Evolutionary conservation across 2,888 invertebrate genomes (phyloP).

Genomic region (Apomyelois bistriatella): DNA sequence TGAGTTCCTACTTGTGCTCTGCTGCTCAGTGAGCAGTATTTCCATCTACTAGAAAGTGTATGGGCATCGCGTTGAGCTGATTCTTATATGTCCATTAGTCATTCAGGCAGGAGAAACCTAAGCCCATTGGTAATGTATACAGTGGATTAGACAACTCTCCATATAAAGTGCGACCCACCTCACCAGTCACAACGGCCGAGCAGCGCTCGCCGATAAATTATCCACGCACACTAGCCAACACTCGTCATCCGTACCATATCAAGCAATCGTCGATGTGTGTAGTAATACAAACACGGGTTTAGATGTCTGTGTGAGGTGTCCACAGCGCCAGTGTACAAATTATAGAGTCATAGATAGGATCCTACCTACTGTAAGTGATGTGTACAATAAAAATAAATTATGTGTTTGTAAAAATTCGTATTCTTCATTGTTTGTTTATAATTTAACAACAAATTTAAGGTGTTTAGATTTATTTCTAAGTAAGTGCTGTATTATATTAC

Average conservation of each 20-base stretch:
- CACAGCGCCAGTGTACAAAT: conserved; percentile 27
- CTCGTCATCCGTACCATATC: conserved; percentile 27
- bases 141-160: conserved; percentile 68
- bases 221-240: conserved; percentile 45
- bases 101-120: conserved; percentile 73
- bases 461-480: too few species aligned
- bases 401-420: too few species aligned
- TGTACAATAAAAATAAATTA: too few species aligned
- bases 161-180: conserved; percentile 68
- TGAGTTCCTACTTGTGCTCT: too few species aligned
- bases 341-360: background rate
- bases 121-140: conserved; percentile 64
- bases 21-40: too few species aligned
- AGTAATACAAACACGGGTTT: conserved; percentile 30
- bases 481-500: too few species aligned
- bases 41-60: conserved; percentile 40
- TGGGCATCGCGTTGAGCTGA: conserved; percentile 50
- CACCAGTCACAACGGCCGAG: conserved; percentile 33
- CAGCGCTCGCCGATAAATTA: conserved; percentile 57
- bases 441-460: too few species aligned
- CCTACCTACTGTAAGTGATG: background rate
- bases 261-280: conserved; percentile 31
- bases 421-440: too few species aligned
- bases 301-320: conserved; percentile 33
- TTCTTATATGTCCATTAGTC: conserved; percentile 63